Evolutionary conservation across 1,140 invertebrate genomes (phyloP).

Genomic region (Drosophila navojoa): DNA sequence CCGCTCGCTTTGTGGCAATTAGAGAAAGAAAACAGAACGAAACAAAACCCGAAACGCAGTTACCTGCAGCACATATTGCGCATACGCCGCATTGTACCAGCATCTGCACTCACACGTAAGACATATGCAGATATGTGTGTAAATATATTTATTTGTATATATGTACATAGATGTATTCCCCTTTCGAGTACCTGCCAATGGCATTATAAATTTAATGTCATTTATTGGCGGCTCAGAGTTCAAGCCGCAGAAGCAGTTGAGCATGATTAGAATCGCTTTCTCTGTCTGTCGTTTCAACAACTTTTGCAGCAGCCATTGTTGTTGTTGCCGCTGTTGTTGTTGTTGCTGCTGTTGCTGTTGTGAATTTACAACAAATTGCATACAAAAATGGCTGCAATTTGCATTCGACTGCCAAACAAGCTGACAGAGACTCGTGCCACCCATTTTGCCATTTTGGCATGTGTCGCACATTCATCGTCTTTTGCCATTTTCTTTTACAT

Average conservation of each 20-base stretch:
- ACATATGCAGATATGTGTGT: background rate
- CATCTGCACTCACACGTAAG: background rate
- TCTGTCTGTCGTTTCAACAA: background rate
- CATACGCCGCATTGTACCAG: slow-evolving; percentile 48
- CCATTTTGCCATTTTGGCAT: slow-evolving; percentile 38
- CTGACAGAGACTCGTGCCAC: slow-evolving; percentile 16
- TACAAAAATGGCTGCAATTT: slow-evolving; percentile 69
- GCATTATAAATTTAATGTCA: slow-evolving; percentile 41
- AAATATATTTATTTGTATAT: background rate
- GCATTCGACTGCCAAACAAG: slow-evolving; percentile 46
- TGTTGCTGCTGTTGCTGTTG: slow-evolving; percentile 9
- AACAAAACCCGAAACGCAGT: background rate
- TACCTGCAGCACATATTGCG: slow-evolving; percentile 47
- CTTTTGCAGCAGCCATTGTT: slow-evolving; percentile 1
- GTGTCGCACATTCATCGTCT: slow-evolving; percentile 54
- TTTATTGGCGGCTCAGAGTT: slow-evolving; percentile 33
- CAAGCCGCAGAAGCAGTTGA: slow-evolving; percentile 12
- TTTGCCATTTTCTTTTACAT: slow-evolving; percentile 9
- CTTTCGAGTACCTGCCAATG: slow-evolving; percentile 1
- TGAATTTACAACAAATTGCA: slow-evolving; percentile 63
- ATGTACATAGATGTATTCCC: background rate
- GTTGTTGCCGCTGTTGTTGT: slow-evolving; percentile 5
- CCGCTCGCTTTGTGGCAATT: slow-evolving; percentile 41
- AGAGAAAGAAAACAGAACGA: slow-evolving; percentile 36
- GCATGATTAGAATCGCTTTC: slow-evolving; percentile 24